Evolutionary conservation across 2,797 vertebrate genomes (phyloP).

Genomic region (Cuculus canorus): DNA sequence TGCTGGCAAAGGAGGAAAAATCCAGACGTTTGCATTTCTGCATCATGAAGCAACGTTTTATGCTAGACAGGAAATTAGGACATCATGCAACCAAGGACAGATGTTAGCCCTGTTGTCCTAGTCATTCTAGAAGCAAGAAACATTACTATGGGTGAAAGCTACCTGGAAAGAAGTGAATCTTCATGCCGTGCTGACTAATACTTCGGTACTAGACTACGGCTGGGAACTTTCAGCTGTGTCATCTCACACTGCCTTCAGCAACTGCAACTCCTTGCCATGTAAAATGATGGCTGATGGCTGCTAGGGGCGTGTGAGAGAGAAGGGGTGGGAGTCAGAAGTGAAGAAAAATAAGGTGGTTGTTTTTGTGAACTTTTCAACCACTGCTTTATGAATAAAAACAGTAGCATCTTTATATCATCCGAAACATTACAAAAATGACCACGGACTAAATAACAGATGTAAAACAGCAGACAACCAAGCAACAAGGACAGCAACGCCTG

Average conservation of each 20-base stretch:
- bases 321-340: conserved; percentile 42
- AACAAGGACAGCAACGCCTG: not conserved
- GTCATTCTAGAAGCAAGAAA: conserved; percentile 72
- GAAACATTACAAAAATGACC: conserved; percentile 44
- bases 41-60: not conserved
- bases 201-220: not conserved
- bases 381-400: conserved; percentile 58
- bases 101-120: conserved; percentile 31
- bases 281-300: not conserved
- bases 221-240: conserved; percentile 71
- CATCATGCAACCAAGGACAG: not conserved
- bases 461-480: not conserved
- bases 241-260: conserved; percentile 61
- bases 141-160: conserved; percentile 69
- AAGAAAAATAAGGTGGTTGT: conserved; percentile 48
- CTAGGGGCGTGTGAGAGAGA: conserved; percentile 37
- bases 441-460: not conserved
- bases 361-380: conserved; percentile 46
- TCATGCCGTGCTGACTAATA: conserved; percentile 57
- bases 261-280: not conserved
- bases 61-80: conserved; percentile 32
- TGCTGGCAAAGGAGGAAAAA: not conserved
- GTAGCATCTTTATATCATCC: not conserved
- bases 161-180: conserved; percentile 72
- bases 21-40: not conserved